Conservation (phyloP, 2,888 invertebrate species). For the Cabera pusaria region DNA sequence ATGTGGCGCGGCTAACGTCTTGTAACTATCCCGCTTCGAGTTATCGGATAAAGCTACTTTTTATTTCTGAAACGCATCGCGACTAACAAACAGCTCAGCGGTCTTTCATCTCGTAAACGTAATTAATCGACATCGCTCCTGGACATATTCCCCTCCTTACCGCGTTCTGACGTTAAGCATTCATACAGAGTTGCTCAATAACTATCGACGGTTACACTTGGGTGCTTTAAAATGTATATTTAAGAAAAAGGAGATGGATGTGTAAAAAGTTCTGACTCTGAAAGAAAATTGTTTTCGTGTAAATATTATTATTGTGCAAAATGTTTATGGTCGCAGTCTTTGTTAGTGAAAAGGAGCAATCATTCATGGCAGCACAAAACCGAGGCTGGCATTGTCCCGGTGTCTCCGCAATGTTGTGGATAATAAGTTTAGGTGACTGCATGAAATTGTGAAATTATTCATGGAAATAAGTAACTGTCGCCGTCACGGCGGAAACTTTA, state of each 20-base stretch:
- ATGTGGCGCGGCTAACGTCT: constrained; percentile 45
- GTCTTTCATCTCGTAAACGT: constrained; percentile 82
- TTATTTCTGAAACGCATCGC: constrained; percentile 79
- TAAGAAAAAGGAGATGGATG: constrained; percentile 33
- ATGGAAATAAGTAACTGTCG: constrained; percentile 60
- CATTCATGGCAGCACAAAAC: constrained; percentile 73
- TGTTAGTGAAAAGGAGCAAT: constrained; percentile 69
- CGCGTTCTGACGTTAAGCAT: constrained; percentile 25
- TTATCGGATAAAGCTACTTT: constrained; percentile 68
- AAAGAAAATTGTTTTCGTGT: constrained; percentile 29
- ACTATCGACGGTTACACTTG: constrained; percentile 36
- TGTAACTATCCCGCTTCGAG: constrained; percentile 72
- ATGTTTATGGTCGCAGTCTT: constrained; percentile 69
- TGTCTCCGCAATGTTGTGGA: constrained; percentile 43
- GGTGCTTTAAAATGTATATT: not conserved
- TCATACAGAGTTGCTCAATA: constrained; percentile 23
- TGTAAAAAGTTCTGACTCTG: no score
- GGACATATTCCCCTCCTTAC: constrained; percentile 56
- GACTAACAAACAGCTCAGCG: constrained; percentile 52
- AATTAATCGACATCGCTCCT: constrained; percentile 80
- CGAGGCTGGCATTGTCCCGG: constrained; percentile 65
- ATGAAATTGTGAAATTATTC: constrained; percentile 60
- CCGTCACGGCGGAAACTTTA: constrained; percentile 50
- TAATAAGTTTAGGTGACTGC: constrained; percentile 58
- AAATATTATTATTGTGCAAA: constrained; percentile 56